Percentiles rank a stretch among this genome's conserved stretches.
Evolutionary conservation across 1,140 invertebrate species (phyloP).

Genomic region (Drosophila bocki): DNA sequence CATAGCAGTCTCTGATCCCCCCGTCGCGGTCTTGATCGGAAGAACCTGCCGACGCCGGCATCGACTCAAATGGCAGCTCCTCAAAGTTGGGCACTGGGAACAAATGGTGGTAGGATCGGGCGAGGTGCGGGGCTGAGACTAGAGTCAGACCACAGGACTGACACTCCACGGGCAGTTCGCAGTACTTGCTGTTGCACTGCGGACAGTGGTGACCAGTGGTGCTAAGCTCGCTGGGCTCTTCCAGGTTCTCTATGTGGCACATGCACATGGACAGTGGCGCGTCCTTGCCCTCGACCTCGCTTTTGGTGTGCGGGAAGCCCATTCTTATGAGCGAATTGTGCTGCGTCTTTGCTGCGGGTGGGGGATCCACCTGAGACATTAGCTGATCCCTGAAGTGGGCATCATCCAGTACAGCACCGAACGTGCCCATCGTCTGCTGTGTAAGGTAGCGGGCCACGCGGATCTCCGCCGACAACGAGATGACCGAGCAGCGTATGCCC

Average conservation of each 20-base stretch:
- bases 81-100: conserved; percentile 95
- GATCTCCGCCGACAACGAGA: conserved; percentile 98
- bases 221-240: conserved; percentile 88
- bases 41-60: conserved; percentile 81
- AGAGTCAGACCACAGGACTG: conserved; percentile 97
- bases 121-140: conserved; percentile 98
- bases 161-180: conserved; percentile 98
- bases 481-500: conserved; percentile 95
- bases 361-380: conserved; percentile 93
- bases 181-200: conserved; percentile 98
- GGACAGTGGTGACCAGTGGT: conserved; percentile 96
- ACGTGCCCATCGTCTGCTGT: conserved; percentile 88
- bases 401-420: conserved; percentile 91
- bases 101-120: conserved; percentile 98
- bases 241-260: conserved; percentile 93
- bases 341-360: conserved; percentile 91
- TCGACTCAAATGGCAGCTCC: conserved; percentile 88
- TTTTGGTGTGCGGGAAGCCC: conserved; percentile 93
- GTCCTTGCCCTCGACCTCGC: conserved; percentile 87
- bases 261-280: conserved; percentile 92
- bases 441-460: conserved; percentile 94
- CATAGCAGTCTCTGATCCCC: conserved; percentile 87
- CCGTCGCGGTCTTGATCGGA: conserved; percentile 38
- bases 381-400: conserved; percentile 94
- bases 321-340: conserved; percentile 95